Conservation (phyloP, 2,797 vertebrate species). For the Spea hammondii region DNA sequence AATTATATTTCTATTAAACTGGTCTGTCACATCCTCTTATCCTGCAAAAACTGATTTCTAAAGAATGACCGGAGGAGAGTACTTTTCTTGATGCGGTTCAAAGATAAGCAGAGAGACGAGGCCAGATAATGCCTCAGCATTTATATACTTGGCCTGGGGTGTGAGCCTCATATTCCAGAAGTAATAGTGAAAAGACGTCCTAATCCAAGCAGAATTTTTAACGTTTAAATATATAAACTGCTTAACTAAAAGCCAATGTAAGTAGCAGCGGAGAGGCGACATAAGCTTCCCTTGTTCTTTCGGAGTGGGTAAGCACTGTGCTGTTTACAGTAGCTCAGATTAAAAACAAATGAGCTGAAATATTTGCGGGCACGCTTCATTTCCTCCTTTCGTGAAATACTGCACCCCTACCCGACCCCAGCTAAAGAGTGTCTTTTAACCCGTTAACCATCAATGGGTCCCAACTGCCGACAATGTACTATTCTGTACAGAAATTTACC, state of each 20-base stretch:
- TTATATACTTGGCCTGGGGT: slow-evolving; percentile 22
- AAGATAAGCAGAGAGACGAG: slow-evolving; percentile 31
- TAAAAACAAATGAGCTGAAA: slow-evolving; percentile 45
- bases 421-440: slow-evolving; percentile 8
- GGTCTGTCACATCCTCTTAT: slow-evolving; percentile 45
- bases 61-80: slow-evolving; percentile 44
- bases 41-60: slow-evolving; percentile 46
- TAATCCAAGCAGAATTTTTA: not conserved
- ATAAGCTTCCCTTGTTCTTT: not conserved
- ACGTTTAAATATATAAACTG: not conserved
- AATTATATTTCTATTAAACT: slow-evolving; percentile 51
- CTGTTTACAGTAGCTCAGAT: slow-evolving; percentile 38
- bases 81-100: slow-evolving; percentile 38
- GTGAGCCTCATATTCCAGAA: not conserved
- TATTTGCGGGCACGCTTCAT: slow-evolving; percentile 41
- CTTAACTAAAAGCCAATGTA: not conserved
- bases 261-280: not conserved
- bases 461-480: not conserved
- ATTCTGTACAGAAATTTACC: too few relatives aligned
- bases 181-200: not conserved
- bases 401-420: not conserved
- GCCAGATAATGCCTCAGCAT: slow-evolving; percentile 35
- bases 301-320: slow-evolving; percentile 16
- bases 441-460: not conserved
- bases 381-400: slow-evolving; percentile 19